A percentile compares a stretch with the other conserved stretches of the same genome.
Conservation (phyloP, 1,140 invertebrate species). For the Mactra quadrangularis region DNA sequence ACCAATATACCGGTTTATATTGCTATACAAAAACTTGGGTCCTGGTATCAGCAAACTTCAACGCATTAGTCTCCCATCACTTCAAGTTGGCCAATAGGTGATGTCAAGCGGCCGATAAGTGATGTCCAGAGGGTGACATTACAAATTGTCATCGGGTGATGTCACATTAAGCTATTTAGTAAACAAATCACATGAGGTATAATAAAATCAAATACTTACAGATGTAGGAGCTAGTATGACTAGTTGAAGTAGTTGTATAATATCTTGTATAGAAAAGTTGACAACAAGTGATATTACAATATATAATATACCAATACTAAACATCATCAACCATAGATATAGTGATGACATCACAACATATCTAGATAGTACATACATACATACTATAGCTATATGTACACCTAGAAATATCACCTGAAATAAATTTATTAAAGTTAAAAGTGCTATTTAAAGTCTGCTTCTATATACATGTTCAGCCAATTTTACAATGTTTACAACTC, state of each 20-base stretch:
- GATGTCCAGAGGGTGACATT: neutral
- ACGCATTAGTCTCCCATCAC: neutral
- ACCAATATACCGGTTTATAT: too few species aligned
- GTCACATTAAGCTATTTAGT: too few species aligned
- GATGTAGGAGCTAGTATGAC: neutral
- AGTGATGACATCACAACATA: neutral
- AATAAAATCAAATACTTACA: conserved; percentile 10
- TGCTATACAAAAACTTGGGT: too few species aligned
- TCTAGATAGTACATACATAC: neutral
- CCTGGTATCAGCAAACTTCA: too few species aligned
- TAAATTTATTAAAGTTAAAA: neutral
- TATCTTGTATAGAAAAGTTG: neutral
- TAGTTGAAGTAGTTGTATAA: neutral
- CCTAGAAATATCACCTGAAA: conserved; percentile 21
- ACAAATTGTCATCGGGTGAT: too few species aligned
- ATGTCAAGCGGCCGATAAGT: neutral
- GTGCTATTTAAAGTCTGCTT: too few species aligned
- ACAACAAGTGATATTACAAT: neutral
- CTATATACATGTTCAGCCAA: too few species aligned
- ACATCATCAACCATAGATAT: neutral
- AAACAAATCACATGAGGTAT: too few species aligned
- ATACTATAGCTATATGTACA: conserved; percentile 15
- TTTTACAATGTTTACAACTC: too few species aligned
- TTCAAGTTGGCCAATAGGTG: neutral
- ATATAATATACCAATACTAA: neutral